These are phyloP conservation scores for Lepus oiostolus DNA, from an alignment of 2,797 vertebrate genomes.

Conservation along the genomic window DNA sequence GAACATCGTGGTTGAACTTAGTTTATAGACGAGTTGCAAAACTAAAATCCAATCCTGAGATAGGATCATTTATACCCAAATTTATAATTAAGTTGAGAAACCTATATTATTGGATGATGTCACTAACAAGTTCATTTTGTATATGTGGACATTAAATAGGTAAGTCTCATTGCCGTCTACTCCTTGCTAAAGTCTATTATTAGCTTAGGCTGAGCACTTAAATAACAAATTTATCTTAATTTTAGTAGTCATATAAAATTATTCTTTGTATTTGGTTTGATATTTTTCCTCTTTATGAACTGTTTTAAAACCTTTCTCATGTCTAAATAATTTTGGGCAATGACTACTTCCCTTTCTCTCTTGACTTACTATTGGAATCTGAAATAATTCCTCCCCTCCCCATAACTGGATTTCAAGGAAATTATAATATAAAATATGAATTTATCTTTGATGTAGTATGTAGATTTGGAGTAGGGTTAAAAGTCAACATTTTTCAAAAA, in stretches of 20 bases:
- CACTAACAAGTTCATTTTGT: background rate
- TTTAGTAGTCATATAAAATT: conserved; percentile 19
- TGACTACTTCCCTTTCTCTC: background rate
- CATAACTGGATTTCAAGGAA: conserved; percentile 7
- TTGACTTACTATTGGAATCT: background rate
- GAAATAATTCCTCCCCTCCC: conserved; percentile 44
- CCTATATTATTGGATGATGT: background rate
- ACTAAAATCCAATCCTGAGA: background rate
- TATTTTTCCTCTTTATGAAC: background rate
- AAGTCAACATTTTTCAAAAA: background rate
- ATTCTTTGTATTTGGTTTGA: conserved; percentile 36
- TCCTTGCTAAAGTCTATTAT: background rate
- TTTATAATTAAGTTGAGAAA: background rate
- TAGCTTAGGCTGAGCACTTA: background rate
- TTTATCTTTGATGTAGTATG: background rate
- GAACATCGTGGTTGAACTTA: background rate
- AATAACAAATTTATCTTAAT: conserved; percentile 24
- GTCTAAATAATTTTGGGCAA: conserved; percentile 1
- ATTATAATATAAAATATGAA: background rate
- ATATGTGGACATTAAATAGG: too few species aligned
- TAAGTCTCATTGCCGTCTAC: too few species aligned
- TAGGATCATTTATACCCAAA: background rate
- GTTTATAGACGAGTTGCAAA: background rate
- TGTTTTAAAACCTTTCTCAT: background rate
- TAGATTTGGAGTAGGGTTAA: background rate